phyloP scores from a whole-genome alignment of 2,113 vertebrate genomes.

The Eulacestoma nigropectus region DNA sequence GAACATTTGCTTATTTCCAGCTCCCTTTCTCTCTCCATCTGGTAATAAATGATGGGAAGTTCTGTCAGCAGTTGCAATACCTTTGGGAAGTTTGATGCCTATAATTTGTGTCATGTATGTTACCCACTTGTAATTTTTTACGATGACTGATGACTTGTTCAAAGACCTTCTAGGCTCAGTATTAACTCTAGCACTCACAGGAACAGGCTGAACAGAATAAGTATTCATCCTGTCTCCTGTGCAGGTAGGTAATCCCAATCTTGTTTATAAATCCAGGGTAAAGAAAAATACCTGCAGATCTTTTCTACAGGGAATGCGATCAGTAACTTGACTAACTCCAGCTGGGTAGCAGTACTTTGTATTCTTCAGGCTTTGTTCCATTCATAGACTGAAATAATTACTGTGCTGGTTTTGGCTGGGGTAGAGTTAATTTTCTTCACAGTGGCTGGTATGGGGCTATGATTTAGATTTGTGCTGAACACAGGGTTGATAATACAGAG shows the following conservation, averaged over 20 bases:
- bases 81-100: not conserved
- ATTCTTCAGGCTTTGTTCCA: not conserved
- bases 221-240: not conserved
- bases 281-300: not conserved
- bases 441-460: not conserved
- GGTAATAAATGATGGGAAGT: not conserved
- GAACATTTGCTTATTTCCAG: not conserved
- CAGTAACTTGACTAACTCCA: not conserved
- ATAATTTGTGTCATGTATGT: not conserved
- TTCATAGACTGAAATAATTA: not conserved
- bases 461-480: not conserved
- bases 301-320: not conserved
- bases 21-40: not conserved
- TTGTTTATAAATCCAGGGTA: not conserved
- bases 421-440: not conserved
- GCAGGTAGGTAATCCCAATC: not conserved
- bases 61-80: not conserved
- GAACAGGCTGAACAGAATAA: not conserved
- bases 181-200: not conserved
- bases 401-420: not conserved
- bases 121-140: not conserved
- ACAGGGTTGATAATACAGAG: rapidly evolving
- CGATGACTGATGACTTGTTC: not conserved
- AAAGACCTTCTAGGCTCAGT: not conserved
- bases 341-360: not conserved